Evolutionary conservation across 2,797 vertebrate genomes (phyloP), one percentile per base, ranked within the genome.

Genomic region (Streptopelia turtur): DNA sequence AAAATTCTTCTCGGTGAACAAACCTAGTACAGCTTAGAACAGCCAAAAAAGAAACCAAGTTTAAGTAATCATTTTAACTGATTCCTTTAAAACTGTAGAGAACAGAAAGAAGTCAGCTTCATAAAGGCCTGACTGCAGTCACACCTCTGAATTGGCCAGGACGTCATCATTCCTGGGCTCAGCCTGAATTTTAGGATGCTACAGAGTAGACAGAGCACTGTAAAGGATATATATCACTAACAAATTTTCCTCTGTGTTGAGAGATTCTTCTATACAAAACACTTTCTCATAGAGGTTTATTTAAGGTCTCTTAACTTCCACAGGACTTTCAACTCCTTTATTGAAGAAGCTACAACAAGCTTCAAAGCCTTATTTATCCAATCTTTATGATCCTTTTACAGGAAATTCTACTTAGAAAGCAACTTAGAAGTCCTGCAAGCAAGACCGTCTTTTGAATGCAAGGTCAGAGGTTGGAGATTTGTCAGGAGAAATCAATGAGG

Each of bases 61-160:
- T 65, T 52, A 78, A 16, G 0, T 17, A 16, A 5, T 45, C 43
- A 45, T 13, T 7, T 47, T 13, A 0, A 45, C 4, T 8, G 3
- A 25, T 64, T 64, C 64, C 28, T 85, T 77, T 37, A 68, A 88
- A 90, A 83, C 15, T 17, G 24, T 3, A 66, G 21, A 77, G 23
- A 83, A 87, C 7, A 49, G 21, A 45, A 45, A 59, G 39, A 71
- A 61, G 7, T 83, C 43, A 81, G 23, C 28, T 75, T 64, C 21
- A 45, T 11, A 43, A 8, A 65, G 11, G n/a, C 15, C 49, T n/a
- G 16, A 76, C 27, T 25, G 75, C 8, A 57, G 13, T 35, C 14
- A 13, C 16, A 30, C 4, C 31, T 64, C 50, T 41, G 35, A 82
- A 80, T 15, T 39, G 49, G 49, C 27, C 33, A 78, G 49, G 35